Percentiles rank a stretch among this genome's conserved stretches.
Conservation (phyloP, 37 sponge, comb jelly and placozoan genomes). For the Aplysina aerophoba region DNA sequence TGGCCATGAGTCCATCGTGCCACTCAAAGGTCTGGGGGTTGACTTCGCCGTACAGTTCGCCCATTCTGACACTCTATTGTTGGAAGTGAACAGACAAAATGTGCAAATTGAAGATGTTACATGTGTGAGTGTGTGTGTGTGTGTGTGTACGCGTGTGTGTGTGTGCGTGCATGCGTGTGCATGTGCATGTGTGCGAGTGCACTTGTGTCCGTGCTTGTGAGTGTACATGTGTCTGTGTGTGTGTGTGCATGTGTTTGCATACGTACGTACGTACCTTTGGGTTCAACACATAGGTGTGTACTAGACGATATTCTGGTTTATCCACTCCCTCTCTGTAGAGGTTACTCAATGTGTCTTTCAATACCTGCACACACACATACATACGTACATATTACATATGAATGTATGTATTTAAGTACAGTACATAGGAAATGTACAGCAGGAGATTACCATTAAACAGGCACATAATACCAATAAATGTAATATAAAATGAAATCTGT, state of each 20-base stretch:
- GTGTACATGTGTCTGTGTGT: slow-evolving; percentile 30
- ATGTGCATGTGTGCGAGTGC: background rate
- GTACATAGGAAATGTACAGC: no score
- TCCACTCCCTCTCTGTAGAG: slow-evolving; percentile 73
- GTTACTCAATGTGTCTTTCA: slow-evolving; percentile 82
- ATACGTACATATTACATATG: background rate
- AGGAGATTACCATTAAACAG: no score
- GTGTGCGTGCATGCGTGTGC: no score
- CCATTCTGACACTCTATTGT: slow-evolving; percentile 85
- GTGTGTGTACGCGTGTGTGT: no score
- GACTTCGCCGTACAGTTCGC: slow-evolving; percentile 98
- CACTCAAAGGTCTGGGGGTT: slow-evolving; percentile 96
- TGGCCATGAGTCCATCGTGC: slow-evolving; percentile 98
- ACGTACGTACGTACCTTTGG: slow-evolving; percentile 77
- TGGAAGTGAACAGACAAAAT: background rate
- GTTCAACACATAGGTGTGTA: slow-evolving; percentile 92
- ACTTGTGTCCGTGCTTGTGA: background rate
- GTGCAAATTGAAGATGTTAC: background rate
- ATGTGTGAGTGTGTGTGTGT: no score
- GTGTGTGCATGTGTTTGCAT: background rate
- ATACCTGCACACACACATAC: slow-evolving; percentile 42
- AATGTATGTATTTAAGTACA: no score
- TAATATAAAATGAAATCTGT: no score
- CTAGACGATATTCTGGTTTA: slow-evolving; percentile 85
- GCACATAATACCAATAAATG: no score